Conservation (phyloP, 92 coral and sea anemone genomes). For the Porites cylindrica region DNA sequence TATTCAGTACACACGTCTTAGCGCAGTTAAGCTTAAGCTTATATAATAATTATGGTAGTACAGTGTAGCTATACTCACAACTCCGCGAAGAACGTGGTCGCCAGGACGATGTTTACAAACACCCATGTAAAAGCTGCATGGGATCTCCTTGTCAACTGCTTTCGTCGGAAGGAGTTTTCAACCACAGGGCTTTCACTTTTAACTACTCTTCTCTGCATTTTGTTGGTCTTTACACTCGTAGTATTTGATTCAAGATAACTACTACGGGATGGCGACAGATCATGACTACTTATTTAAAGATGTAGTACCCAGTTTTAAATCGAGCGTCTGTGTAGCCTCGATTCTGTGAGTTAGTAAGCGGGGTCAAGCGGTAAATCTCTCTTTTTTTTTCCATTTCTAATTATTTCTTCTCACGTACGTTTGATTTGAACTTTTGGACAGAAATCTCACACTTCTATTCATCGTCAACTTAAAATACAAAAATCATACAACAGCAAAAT, state of each 20-base stretch:
- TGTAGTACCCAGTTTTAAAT: background rate
- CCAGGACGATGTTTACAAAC: constrained; percentile 80
- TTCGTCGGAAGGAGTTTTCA: constrained; percentile 73
- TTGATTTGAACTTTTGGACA: too few species aligned
- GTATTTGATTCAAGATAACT: background rate
- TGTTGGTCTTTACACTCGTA: background rate
- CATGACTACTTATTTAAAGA: background rate
- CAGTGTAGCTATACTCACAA: constrained; percentile 64
- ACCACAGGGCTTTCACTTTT: constrained; percentile 82
- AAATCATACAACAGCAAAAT: too few species aligned
- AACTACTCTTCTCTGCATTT: constrained; percentile 75
- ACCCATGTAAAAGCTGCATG: constrained; percentile 94
- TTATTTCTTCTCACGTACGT: too few species aligned
- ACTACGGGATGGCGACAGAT: background rate
- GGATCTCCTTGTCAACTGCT: constrained; percentile 75
- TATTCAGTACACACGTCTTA: too few species aligned
- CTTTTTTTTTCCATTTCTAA: too few species aligned
- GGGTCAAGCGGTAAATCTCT: too few species aligned
- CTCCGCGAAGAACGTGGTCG: constrained; percentile 77
- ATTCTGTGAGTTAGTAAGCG: background rate
- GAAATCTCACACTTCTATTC: too few species aligned
- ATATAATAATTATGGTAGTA: too few species aligned
- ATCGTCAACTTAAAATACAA: too few species aligned
- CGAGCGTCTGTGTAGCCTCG: background rate
- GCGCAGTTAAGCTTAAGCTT: too few species aligned